Conservation (phyloP, 2,888 invertebrate genomes). For the Eueremaeus valkanovi region DNA sequence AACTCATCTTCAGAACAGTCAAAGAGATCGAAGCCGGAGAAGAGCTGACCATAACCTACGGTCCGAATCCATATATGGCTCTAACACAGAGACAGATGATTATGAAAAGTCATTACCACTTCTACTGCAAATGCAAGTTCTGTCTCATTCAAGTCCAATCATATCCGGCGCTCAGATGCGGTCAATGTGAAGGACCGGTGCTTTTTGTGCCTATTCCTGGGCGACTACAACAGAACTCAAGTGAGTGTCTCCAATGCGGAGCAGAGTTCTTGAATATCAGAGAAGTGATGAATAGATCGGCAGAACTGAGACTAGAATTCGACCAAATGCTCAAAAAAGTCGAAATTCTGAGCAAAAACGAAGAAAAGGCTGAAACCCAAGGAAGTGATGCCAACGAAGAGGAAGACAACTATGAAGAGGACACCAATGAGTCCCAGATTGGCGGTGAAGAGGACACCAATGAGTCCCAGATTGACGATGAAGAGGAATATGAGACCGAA, state of each 20-base stretch:
- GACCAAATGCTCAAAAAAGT: background rate
- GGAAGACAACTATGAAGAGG: background rate
- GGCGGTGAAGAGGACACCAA: background rate
- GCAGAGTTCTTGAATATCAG: background rate
- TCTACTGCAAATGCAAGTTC: background rate
- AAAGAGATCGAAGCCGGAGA: background rate
- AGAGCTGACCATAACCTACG: background rate
- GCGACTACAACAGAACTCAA: background rate
- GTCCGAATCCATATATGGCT: background rate
- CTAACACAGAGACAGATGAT: background rate
- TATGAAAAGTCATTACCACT: conserved; percentile 3
- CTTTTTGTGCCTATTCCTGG: background rate
- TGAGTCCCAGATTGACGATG: background rate
- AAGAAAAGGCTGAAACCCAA: background rate
- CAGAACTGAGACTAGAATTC: background rate
- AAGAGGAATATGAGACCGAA: background rate
- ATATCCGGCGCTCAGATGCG: conserved; percentile 8
- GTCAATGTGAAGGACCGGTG: conserved; percentile 12
- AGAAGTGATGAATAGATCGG: background rate
- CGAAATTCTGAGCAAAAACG: background rate
- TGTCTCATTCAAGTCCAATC: background rate
- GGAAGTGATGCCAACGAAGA: background rate
- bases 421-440: too few species aligned
- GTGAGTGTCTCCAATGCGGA: background rate
- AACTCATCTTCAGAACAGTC: background rate